Evolutionary conservation across 2,888 invertebrate genomes (phyloP).

Genomic region (Spodoptera exigua): DNA sequence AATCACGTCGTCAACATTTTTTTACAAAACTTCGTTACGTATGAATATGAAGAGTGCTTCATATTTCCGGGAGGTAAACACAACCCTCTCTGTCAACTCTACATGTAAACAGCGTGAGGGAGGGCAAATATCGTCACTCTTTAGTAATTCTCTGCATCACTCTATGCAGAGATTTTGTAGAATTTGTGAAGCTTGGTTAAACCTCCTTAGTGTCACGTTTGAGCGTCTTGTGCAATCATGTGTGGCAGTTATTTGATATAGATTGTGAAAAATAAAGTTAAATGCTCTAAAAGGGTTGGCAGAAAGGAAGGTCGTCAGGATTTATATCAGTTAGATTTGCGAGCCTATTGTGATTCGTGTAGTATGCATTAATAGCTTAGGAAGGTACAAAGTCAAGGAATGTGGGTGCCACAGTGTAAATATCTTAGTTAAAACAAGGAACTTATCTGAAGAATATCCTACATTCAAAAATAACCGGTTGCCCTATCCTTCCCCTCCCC

Average conservation of each 20-base stretch:
- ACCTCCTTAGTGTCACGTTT: not conserved
- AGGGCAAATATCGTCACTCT: constrained; percentile 23
- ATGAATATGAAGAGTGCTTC: constrained; percentile 41
- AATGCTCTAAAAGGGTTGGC: too few species aligned
- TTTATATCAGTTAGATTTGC: too few species aligned
- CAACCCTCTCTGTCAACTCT: constrained; percentile 21
- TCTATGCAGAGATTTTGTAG: not conserved
- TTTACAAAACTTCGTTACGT: constrained; percentile 16
- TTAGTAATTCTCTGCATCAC: constrained; percentile 5
- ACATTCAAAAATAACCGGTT: too few species aligned
- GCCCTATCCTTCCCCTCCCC: too few species aligned
- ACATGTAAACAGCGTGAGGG: not conserved
- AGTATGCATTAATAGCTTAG: too few species aligned
- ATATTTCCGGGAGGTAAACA: constrained; percentile 19
- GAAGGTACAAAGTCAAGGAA: too few species aligned
- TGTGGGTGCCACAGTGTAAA: too few species aligned
- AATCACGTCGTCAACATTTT: constrained; percentile 11
- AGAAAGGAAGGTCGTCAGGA: too few species aligned
- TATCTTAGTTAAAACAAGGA: too few species aligned
- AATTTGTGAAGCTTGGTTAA: not conserved
- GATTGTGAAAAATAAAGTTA: too few species aligned
- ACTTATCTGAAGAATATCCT: too few species aligned
- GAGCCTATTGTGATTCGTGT: too few species aligned
- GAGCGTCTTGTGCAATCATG: not conserved
- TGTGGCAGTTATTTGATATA: not conserved